A percentile compares a stretch with the other conserved stretches of the same genome.
These are phyloP conservation scores for Bufotes viridis DNA, from an alignment of 2,797 vertebrate genomes.

Conservation along the genomic window DNA sequence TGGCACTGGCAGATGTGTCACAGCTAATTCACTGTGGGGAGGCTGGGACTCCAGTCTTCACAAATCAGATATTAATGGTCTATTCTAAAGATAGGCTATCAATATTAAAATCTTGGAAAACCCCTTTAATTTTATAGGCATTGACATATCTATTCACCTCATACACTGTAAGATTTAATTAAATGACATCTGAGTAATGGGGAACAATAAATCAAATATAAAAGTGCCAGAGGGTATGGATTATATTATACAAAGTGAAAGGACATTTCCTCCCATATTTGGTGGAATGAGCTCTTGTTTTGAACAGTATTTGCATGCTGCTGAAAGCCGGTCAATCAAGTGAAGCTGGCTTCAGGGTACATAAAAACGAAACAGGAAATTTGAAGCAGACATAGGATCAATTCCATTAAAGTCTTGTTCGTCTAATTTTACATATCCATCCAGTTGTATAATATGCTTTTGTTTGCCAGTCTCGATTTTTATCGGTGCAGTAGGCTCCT, in stretches of 20 bases:
- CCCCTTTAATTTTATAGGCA: neutral
- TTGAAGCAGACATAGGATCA: slow-evolving; percentile 68
- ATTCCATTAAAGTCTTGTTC: slow-evolving; percentile 68
- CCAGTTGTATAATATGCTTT: slow-evolving; percentile 74
- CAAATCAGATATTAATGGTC: neutral
- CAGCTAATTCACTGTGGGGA: too few relatives aligned
- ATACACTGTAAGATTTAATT: neutral
- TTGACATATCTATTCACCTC: neutral
- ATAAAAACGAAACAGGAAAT: slow-evolving; percentile 67
- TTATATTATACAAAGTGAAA: slow-evolving; percentile 23
- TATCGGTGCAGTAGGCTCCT: slow-evolving; percentile 73
- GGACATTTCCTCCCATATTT: slow-evolving; percentile 14
- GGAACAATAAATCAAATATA: neutral
- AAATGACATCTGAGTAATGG: neutral
- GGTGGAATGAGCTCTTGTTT: slow-evolving; percentile 7
- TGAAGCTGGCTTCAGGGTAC: slow-evolving; percentile 56
- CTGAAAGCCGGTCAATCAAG: slow-evolving; percentile 43
- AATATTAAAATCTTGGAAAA: neutral
- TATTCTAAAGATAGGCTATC: neutral
- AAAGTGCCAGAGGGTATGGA: neutral
- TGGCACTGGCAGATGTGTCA: too few relatives aligned
- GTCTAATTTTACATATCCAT: slow-evolving; percentile 69
- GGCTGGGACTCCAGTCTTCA: too few relatives aligned
- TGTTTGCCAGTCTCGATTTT: slow-evolving; percentile 74
- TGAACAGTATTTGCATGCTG: slow-evolving; percentile 24